Conservation (phyloP, 2,113 vertebrate genomes). For the Sturnira hondurensis region DNA sequence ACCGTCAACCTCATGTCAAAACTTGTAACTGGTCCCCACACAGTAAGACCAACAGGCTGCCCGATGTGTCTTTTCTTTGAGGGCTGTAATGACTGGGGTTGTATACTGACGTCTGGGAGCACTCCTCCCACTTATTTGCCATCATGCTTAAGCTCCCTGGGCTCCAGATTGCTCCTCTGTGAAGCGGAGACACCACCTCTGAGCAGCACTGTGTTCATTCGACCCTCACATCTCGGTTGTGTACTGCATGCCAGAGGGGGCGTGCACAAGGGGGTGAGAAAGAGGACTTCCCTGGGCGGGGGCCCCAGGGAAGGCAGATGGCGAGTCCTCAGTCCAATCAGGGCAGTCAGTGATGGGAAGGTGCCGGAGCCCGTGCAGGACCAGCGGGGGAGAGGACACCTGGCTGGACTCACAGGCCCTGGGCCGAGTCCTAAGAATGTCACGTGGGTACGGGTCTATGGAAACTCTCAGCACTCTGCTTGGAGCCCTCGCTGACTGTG, state of each 20-base stretch:
- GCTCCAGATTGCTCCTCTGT: not conserved
- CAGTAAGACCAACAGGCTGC: not conserved
- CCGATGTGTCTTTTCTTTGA: not conserved
- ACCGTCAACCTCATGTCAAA: rapidly evolving
- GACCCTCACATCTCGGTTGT: rapidly evolving
- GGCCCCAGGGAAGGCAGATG: not conserved
- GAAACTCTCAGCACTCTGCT: rapidly evolving
- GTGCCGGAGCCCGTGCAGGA: rapidly evolving
- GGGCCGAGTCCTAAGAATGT: not conserved
- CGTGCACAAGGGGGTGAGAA: rapidly evolving
- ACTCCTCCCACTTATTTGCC: not conserved
- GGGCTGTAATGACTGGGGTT: no score
- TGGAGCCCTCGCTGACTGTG: rapidly evolving
- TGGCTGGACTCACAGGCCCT: not conserved
- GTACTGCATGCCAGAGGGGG: rapidly evolving
- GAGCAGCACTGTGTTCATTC: not conserved
- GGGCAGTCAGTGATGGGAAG: rapidly evolving
- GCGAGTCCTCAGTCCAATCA: not conserved
- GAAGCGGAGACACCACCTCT: not conserved
- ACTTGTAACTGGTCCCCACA: not conserved
- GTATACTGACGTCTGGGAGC: not conserved
- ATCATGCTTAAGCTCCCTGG: no score
- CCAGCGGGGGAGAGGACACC: rapidly evolving
- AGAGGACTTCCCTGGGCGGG: not conserved
- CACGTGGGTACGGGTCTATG: rapidly evolving